Conservation (phyloP, 2,113 vertebrate genomes). For the Spea multiplicata region DNA sequence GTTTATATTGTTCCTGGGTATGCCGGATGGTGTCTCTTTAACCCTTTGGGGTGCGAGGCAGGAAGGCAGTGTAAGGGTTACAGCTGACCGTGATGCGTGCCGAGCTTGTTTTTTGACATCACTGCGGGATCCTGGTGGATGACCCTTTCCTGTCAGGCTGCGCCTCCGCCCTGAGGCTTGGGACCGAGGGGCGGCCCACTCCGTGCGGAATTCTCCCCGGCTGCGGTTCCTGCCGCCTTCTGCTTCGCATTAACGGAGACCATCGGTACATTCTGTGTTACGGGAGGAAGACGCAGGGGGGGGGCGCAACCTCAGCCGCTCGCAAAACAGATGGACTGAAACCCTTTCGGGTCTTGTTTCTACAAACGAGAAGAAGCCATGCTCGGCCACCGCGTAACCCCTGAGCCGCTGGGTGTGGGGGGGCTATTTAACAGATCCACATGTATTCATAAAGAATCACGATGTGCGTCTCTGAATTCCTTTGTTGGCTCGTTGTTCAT, state of each 20-base stretch:
- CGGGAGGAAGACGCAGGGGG: no score
- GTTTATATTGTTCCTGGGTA: no score
- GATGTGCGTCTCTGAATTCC: no score
- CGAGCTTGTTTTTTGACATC: constrained; percentile 20
- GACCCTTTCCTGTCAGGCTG: constrained; percentile 21
- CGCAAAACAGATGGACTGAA: background rate
- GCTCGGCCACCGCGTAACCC: background rate
- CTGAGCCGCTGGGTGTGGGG: background rate
- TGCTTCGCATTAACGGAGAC: constrained; percentile 16
- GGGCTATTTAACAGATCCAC: no score
- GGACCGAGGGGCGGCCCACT: constrained; percentile 4
- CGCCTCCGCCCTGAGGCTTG: constrained; percentile 12
- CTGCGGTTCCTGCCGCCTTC: constrained; percentile 18
- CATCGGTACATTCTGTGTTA: background rate
- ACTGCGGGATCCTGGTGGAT: constrained; percentile 19
- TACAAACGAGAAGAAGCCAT: background rate
- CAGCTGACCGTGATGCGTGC: constrained; percentile 2
- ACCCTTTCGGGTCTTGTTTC: background rate
- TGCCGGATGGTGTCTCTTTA: no score
- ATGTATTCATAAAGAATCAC: no score
- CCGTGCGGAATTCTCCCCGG: constrained; percentile 12
- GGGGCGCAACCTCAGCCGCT: constrained; percentile 4
- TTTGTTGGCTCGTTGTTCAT: no score
- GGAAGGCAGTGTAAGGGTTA: background rate
- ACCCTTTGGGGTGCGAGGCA: no score